Conservation (phyloP, 2,113 vertebrate species). For the Menura novaehollandiae region DNA sequence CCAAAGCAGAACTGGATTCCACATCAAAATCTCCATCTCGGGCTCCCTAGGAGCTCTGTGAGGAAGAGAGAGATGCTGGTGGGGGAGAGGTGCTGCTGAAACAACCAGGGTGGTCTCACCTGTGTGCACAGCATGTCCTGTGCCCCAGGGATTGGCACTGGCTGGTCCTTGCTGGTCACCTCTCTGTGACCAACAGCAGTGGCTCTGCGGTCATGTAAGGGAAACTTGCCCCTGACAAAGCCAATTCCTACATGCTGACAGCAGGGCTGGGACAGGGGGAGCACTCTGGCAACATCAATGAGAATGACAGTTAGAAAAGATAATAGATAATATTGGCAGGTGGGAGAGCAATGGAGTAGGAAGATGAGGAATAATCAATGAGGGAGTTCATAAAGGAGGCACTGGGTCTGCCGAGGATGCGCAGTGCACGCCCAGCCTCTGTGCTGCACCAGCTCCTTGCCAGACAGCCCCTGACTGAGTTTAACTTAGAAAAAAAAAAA, state of each 20-base stretch:
- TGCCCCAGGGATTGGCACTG: not conserved
- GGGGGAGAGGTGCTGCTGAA: not conserved
- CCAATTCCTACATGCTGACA: not conserved
- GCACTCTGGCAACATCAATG: not conserved
- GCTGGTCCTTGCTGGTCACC: not conserved
- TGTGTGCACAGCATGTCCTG: fast-evolving
- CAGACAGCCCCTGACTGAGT: not conserved
- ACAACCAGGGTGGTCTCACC: not conserved
- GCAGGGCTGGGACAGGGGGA: not conserved
- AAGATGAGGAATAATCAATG: not conserved
- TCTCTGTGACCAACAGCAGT: fast-evolving
- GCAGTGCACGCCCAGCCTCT: not conserved
- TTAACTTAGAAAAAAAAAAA: not conserved
- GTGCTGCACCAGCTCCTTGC: not conserved
- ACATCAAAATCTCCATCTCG: not conserved
- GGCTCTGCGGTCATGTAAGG: fast-evolving
- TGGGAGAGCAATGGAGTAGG: not conserved
- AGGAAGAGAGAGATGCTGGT: fast-evolving
- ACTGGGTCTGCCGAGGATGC: not conserved
- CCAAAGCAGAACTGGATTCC: not conserved
- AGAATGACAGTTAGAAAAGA: not conserved
- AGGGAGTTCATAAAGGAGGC: not conserved
- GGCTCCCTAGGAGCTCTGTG: not conserved
- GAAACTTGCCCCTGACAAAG: not conserved
- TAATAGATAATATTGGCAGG: not conserved